Evolutionary conservation across 1,140 invertebrate genomes (phyloP).

Genomic region (Zaprionus ornatus): DNA sequence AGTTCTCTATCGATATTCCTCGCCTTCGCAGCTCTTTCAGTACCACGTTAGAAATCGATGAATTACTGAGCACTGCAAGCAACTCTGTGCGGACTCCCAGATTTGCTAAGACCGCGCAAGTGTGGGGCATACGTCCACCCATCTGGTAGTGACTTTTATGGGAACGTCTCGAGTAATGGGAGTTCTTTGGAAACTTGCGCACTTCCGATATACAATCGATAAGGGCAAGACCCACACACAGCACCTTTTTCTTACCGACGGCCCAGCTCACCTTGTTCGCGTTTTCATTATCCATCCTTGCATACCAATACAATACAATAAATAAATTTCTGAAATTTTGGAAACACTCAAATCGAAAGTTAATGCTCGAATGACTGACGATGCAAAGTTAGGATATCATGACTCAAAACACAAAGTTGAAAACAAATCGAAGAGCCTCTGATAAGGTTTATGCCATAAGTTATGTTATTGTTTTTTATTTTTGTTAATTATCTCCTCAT

Average conservation of each 20-base stretch:
- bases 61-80: constrained; percentile 85
- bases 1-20: constrained; percentile 85
- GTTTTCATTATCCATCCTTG: neutral
- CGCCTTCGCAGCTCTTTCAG: constrained; percentile 85
- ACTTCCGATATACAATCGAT: constrained; percentile 85
- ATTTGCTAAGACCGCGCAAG: constrained; percentile 87
- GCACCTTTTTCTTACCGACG: constrained; percentile 37
- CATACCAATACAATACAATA: neutral
- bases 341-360: neutral
- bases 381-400: neutral
- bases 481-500: no score
- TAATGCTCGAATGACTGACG: neutral
- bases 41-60: constrained; percentile 84
- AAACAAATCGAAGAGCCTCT: no score
- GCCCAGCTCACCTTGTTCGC: constrained; percentile 23
- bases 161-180: constrained; percentile 84
- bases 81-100: constrained; percentile 86
- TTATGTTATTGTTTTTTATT: no score
- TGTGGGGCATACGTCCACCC: constrained; percentile 90
- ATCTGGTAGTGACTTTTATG: constrained; percentile 86
- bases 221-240: constrained; percentile 84
- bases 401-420: no score
- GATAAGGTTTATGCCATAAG: no score
- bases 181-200: constrained; percentile 80
- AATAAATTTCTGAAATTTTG: neutral